These are phyloP conservation scores for Drosophila prolongata DNA, from an alignment of 2,888 invertebrate genomes.

Conservation along the genomic window DNA sequence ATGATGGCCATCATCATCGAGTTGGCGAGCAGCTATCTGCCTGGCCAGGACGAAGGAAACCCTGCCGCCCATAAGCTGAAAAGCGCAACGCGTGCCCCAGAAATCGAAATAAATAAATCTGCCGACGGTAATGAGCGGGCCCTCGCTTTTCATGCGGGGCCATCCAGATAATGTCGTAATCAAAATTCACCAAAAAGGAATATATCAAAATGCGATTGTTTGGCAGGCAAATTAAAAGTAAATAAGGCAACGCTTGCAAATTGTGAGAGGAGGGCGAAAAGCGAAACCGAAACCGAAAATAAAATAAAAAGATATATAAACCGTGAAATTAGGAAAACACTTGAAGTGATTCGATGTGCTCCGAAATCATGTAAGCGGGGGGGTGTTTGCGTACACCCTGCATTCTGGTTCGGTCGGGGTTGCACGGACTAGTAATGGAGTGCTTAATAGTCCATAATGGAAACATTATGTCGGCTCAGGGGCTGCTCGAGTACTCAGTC, in stretches of 20 bases:
- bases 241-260: slow-evolving; percentile 61
- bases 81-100: slow-evolving; percentile 51
- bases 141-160: slow-evolving; percentile 16
- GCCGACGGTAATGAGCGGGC: slow-evolving; percentile 34
- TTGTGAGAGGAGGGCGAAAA: slow-evolving; percentile 8
- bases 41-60: slow-evolving; percentile 19
- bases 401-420: slow-evolving; percentile 9
- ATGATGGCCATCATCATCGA: slow-evolving; percentile 43
- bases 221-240: slow-evolving; percentile 74
- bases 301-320: slow-evolving; percentile 42
- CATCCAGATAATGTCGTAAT: slow-evolving; percentile 35
- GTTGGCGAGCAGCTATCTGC: slow-evolving; percentile 7
- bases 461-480: slow-evolving; percentile 46
- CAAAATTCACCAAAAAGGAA: slow-evolving; percentile 50
- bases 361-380: slow-evolving; percentile 11
- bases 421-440: slow-evolving; percentile 43
- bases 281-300: slow-evolving; percentile 17
- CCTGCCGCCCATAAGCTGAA: slow-evolving; percentile 52
- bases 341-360: slow-evolving; percentile 78
- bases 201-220: slow-evolving; percentile 53
- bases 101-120: slow-evolving; percentile 59
- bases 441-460: slow-evolving; percentile 64
- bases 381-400: slow-evolving; percentile 14
- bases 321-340: slow-evolving; percentile 80
- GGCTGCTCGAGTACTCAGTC: slow-evolving; percentile 6